Conservation (phyloP, 1,140 invertebrate genomes). For the Rhopalosiphum padi region DNA sequence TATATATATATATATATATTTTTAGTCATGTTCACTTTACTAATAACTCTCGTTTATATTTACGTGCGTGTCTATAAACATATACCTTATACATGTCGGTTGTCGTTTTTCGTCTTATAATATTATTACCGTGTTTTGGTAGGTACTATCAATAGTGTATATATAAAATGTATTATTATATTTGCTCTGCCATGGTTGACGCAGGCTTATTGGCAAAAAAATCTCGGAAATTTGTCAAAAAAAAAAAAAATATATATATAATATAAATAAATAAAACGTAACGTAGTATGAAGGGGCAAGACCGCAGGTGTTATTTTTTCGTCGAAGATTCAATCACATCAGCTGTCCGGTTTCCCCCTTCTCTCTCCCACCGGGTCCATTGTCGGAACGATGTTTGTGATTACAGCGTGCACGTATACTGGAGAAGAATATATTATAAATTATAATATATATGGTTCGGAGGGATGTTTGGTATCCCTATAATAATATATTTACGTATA, state of each 20-base stretch:
- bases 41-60: constrained; percentile 21
- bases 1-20: background rate
- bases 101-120: background rate
- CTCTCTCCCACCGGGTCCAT: background rate
- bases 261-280: background rate
- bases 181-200: background rate
- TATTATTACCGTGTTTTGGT: background rate
- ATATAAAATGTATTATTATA: background rate
- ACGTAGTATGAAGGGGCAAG: background rate
- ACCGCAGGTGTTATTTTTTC: constrained; percentile 45
- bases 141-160: background rate
- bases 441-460: constrained; percentile 12
- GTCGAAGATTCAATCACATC: constrained; percentile 42
- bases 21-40: background rate
- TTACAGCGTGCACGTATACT: background rate
- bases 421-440: background rate
- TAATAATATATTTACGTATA: background rate
- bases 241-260: background rate
- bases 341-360: background rate
- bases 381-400: constrained; percentile 29
- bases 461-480: background rate
- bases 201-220: background rate
- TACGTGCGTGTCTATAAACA: background rate
- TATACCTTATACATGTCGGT: background rate
- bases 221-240: constrained; percentile 33